Evolutionary conservation across 2,888 invertebrate genomes (phyloP).

Genomic region (Pristionchus arcanus): DNA sequence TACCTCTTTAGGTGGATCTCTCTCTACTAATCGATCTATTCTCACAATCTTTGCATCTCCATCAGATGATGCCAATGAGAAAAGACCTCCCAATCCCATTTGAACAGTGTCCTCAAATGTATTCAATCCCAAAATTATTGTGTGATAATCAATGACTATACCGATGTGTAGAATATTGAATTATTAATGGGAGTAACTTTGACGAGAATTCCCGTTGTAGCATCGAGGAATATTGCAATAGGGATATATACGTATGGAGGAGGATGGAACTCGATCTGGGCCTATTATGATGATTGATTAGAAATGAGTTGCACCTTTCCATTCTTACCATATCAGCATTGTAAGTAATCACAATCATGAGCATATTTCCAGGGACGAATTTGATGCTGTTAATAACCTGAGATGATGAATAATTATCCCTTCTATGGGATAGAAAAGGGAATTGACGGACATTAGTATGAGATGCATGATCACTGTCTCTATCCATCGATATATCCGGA

Average conservation of each 20-base stretch:
- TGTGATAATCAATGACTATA: not conserved
- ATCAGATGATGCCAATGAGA: not conserved
- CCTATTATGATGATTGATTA: not conserved
- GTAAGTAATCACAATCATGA: constrained; percentile 25
- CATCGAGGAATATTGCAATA: constrained; percentile 27
- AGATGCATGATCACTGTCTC: not conserved
- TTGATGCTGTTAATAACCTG: constrained; percentile 23
- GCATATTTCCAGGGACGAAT: constrained; percentile 29
- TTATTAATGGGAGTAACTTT: constrained; percentile 13
- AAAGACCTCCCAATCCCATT: not conserved
- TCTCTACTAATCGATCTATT: constrained; percentile 37
- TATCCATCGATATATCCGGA: constrained; percentile 5
- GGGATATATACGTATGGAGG: not conserved
- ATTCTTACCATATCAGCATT: not conserved
- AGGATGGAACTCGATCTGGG: not conserved
- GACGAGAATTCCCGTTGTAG: not conserved
- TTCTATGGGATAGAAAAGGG: not conserved
- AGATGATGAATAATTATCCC: not conserved
- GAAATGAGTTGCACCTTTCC: not conserved
- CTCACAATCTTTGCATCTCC: not conserved
- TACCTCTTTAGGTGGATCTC: not conserved
- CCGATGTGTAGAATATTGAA: not conserved
- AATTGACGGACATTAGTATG: constrained; percentile 3
- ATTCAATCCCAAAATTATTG: not conserved
- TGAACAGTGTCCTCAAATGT: not conserved